Base-by-base conservation (phyloP, 2,797 vertebrate species). In the Varecia variegata region DNA sequence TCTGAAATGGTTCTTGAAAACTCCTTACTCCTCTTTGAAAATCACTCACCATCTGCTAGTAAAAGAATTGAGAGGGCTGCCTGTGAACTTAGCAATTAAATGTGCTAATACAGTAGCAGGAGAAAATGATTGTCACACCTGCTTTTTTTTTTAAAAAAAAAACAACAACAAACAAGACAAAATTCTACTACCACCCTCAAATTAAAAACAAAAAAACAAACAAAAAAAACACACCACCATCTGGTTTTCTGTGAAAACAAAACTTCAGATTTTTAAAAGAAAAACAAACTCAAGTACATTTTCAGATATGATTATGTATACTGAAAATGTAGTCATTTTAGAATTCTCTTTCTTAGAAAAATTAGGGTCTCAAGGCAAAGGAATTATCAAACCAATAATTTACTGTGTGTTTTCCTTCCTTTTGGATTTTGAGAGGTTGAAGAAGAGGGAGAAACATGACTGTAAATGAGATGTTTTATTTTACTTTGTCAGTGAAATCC, bases 1-100 rank as follows among this genome's bases (percentile, higher is more conserved):
- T 98, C 86, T 94, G 96, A 94, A 98, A 97, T 94, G 85, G 90
- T 97, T 98, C 96, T 97, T 93, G 96, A 98, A 97, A 98, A 98
- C 88, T 96, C 96, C n/a, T 97, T 97, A 40, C 62, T 97, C 58
- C 93, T 97, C 81, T 97, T 97, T 96, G 95, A 98, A 98, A 98
- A 82, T 97, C 90, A 79, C 93, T 94, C 38, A 97, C 98, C 98
- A 98, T 98, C 98, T 98, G 98, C 97, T 96, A 84, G 94, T 96
- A 93, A 95, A 98, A 96, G 74, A 87, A 88, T 52, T 68, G 93
- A 94, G 94, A 97, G 3, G 0, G 27, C 95, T 98, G 97, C 82
- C 94, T 96, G 83, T 96, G 96, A 98, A 97, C 77, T 97, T 97
- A 94, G 97, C 95, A 98, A 97, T 98, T 98, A 98, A 97, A 98